A percentile compares a stretch with the other conserved stretches of the same genome.
Conservation (phyloP, 2,888 invertebrate species). For the Selenia dentaria region DNA sequence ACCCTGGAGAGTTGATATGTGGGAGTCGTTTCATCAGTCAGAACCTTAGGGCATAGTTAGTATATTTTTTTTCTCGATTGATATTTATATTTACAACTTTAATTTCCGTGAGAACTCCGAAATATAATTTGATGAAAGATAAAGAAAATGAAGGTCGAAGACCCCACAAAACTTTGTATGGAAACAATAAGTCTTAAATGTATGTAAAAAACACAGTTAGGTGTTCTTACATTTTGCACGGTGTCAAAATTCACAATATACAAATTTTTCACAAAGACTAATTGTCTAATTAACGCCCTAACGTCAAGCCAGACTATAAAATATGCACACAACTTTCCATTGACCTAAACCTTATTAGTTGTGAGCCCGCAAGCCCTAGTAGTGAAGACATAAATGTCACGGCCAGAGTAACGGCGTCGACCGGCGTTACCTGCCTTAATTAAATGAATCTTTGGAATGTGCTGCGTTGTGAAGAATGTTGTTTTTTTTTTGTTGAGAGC, state of each 20-base stretch:
- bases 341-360: constrained; percentile 22
- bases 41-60: no score
- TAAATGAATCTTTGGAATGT: constrained; percentile 61
- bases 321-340: constrained; percentile 15
- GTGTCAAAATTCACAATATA: neutral
- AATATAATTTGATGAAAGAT: no score
- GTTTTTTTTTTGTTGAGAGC: constrained; percentile 36
- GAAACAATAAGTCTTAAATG: no score
- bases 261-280: neutral
- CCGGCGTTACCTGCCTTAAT: constrained; percentile 54
- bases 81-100: no score
- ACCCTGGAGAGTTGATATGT: no score
- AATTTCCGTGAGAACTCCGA: no score
- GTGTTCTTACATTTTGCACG: neutral
- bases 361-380: constrained; percentile 19
- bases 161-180: no score
- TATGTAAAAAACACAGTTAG: no score
- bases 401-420: constrained; percentile 21
- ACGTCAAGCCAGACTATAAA: neutral
- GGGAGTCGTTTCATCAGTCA: no score
- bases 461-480: constrained; percentile 47
- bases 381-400: constrained; percentile 38
- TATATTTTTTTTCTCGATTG: no score
- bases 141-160: no score
- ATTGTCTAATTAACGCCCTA: neutral